Evolutionary conservation across 2,888 invertebrate species (phyloP), one percentile per base, ranked within the genome.

Genomic region (Rapana venosa): DNA sequence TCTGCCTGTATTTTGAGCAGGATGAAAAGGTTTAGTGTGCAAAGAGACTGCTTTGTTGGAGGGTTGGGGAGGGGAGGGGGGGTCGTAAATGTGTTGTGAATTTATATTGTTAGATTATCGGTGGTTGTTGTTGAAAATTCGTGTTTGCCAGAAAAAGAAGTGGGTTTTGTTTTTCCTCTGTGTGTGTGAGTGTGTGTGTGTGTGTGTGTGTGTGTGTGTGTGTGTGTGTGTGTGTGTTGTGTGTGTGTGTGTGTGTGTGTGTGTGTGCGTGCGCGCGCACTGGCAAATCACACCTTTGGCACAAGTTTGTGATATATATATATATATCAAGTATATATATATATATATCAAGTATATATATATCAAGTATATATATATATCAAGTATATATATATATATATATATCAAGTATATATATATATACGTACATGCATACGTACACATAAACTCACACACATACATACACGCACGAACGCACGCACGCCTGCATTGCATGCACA

Each of bases 201-300:
- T 74, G 74, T n/a, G 74, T 74, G 74, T n/a, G 74, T 74, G 74
- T 74, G 74, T 74, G 74, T 74, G 74, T 30, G 74, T 30, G 74
- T 1, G 74, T 30, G 74, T n/a, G 74, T 32, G 74, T 13, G 66
- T 66, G 66, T 13, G 66, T 66, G 66, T n/a, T 13, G 66, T 66
- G 66, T 13, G 66, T 66, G 66, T 13, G 66, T 66, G 66, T n/a
- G n/a, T 77, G 13, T n/a, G 74, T 77, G 30, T n/a, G 74, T 32
- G 74, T n/a, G 74, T n/a, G 47, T 83, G 74, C 13, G 74, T 30
- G 74, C 0, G 74, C 0, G 81, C n/a, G 81, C 61, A 17, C 20
- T 61, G 6, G 5, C 4, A 66, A 22, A 26, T 20, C 20, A 66
- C 5, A 66, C 26, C 0, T 1, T 26, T 66, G 66, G 20, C 20